Percentiles rank a stretch among this genome's conserved stretches.
These are phyloP conservation scores for Dipodomys spectabilis DNA, from an alignment of 2,113 vertebrate species.

Conservation along the genomic window DNA sequence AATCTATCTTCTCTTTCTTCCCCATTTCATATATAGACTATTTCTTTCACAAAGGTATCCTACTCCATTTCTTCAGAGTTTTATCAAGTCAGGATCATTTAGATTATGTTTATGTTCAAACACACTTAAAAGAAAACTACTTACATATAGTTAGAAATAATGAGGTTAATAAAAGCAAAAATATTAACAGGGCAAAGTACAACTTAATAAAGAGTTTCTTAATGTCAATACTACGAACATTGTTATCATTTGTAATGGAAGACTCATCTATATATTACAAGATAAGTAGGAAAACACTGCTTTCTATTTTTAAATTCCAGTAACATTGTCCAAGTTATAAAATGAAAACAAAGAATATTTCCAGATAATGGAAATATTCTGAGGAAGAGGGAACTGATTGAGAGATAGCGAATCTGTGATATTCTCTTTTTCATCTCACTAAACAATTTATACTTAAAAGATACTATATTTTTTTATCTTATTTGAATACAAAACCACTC, in stretches of 20 bases:
- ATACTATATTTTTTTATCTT: background rate
- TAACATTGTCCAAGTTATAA: background rate
- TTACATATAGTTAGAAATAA: background rate
- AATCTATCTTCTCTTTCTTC: background rate
- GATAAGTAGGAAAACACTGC: background rate
- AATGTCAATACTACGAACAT: background rate
- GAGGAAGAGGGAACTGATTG: background rate
- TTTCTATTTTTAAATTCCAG: background rate
- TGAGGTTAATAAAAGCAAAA: background rate
- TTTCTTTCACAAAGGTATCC: background rate
- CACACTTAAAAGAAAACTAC: background rate
- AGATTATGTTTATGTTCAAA: too few relatives aligned
- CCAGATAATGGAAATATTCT: background rate
- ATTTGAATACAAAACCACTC: conserved; percentile 4
- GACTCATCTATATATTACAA: rapidly evolving
- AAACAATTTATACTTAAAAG: background rate
- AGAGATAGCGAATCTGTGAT: background rate
- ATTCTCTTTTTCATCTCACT: background rate
- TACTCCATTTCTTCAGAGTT: background rate
- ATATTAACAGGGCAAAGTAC: background rate
- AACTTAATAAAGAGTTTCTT: background rate
- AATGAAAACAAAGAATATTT: background rate
- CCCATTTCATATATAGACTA: background rate
- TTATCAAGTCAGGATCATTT: background rate
- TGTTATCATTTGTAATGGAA: background rate